Percentiles rank a stretch among this genome's conserved stretches.
Evolutionary conservation across 2,113 vertebrate species (phyloP).

Genomic region (Penelope pileata): DNA sequence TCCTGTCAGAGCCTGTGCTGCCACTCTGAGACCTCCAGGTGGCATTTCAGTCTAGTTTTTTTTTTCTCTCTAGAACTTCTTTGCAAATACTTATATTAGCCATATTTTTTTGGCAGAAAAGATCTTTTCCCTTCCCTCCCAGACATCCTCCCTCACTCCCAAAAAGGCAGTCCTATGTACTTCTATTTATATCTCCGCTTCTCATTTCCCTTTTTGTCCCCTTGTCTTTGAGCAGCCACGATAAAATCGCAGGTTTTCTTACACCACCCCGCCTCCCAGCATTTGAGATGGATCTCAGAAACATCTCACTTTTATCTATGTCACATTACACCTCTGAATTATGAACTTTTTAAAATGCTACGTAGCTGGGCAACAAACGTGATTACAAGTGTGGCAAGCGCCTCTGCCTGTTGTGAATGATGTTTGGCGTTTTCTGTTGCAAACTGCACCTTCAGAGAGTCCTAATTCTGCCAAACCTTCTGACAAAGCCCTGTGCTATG

Average conservation of each 20-base stretch:
- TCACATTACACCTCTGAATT: not conserved
- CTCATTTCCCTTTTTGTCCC: not conserved
- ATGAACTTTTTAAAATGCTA: not conserved
- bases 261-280: not conserved
- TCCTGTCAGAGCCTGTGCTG: not conserved
- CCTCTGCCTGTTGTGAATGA: not conserved
- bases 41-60: constrained; percentile 33
- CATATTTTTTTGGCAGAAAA: not conserved
- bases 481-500: not conserved
- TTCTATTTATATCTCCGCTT: constrained; percentile 16
- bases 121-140: not conserved
- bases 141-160: not conserved
- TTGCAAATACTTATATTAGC: not conserved
- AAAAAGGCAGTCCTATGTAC: not conserved
- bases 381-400: not conserved
- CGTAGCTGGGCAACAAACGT: not conserved
- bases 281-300: not conserved
- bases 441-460: not conserved
- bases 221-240: not conserved
- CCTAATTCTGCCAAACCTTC: not conserved
- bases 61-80: not conserved
- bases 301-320: not conserved
- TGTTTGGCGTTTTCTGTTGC: not conserved
- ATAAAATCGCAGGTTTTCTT: not conserved
- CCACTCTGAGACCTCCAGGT: constrained; percentile 6